These are phyloP conservation scores for Whitmania pigra DNA, from an alignment of 1,140 invertebrate genomes.

Conservation along the genomic window DNA sequence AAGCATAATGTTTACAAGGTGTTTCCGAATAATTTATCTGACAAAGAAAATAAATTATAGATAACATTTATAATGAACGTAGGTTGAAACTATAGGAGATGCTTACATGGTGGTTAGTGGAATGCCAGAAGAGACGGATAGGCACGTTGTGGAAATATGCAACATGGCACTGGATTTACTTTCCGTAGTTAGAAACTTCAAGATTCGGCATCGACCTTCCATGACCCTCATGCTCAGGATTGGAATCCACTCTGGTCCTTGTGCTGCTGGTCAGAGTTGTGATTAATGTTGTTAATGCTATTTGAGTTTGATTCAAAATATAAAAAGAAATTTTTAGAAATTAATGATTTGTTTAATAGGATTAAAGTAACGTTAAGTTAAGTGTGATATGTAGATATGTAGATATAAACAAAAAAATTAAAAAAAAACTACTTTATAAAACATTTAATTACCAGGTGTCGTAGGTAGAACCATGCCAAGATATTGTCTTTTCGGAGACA, in stretches of 20 bases:
- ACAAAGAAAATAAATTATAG: too few species aligned
- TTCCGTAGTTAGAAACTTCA: constrained; percentile 50
- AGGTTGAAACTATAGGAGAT: constrained; percentile 73
- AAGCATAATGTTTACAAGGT: constrained; percentile 67
- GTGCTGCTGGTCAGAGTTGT: not conserved
- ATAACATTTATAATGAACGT: not conserved
- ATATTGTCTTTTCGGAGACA: constrained; percentile 43
- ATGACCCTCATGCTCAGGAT: constrained; percentile 18
- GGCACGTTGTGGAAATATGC: constrained; percentile 65
- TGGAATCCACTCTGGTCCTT: constrained; percentile 42
- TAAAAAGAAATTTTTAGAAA: not conserved
- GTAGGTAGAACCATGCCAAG: constrained; percentile 82
- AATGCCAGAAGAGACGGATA: constrained; percentile 62
- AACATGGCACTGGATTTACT: constrained; percentile 75
- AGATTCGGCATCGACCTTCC: constrained; percentile 20
- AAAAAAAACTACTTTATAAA: too few species aligned
- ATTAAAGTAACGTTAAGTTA: too few species aligned
- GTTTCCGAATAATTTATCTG: too few species aligned
- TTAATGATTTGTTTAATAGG: too few species aligned
- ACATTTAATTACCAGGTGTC: constrained; percentile 63
- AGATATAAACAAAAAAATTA: too few species aligned
- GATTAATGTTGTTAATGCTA: too few species aligned
- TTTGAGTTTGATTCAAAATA: too few species aligned
- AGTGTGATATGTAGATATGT: too few species aligned
- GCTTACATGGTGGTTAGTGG: constrained; percentile 87